A percentile compares a stretch with the other conserved stretches of the same genome.
phyloP scores from a whole-genome alignment of 2,113 vertebrate genomes.

The Egretta garzetta region DNA sequence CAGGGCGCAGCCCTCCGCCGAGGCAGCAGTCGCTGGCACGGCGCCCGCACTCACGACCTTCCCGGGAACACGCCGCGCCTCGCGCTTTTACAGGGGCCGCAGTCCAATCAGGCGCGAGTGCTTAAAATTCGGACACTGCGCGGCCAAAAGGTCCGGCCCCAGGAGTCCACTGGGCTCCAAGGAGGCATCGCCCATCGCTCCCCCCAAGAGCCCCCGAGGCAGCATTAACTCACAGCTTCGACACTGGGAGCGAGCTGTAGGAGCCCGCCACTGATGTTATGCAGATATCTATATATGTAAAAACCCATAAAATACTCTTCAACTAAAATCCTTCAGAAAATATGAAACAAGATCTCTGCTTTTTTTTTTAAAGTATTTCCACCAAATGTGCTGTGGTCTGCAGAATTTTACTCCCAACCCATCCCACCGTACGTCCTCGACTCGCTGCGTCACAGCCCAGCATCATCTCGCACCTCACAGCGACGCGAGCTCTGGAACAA shows the following conservation, averaged over 20 bases:
- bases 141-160: background rate
- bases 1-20: fast-evolving
- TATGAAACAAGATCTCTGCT: background rate
- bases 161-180: fast-evolving
- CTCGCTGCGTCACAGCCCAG: background rate
- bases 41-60: fast-evolving
- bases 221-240: background rate
- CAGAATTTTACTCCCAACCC: background rate
- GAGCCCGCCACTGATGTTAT: background rate
- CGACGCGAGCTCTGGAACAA: background rate
- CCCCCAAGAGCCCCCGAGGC: fast-evolving
- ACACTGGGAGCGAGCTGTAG: fast-evolving
- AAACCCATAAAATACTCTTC: background rate
- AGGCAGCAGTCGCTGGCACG: fast-evolving
- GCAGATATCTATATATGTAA: no score
- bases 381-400: background rate
- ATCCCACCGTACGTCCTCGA: background rate
- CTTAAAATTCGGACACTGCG: fast-evolving
- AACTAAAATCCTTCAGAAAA: background rate
- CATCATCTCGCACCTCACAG: background rate
- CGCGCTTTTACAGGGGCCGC: background rate
- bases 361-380: background rate
- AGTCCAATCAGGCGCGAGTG: background rate
- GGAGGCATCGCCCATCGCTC: background rate
- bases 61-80: no score